Conservation (phyloP, 1,140 invertebrate genomes). For the Caenorhabditis remanei region DNA sequence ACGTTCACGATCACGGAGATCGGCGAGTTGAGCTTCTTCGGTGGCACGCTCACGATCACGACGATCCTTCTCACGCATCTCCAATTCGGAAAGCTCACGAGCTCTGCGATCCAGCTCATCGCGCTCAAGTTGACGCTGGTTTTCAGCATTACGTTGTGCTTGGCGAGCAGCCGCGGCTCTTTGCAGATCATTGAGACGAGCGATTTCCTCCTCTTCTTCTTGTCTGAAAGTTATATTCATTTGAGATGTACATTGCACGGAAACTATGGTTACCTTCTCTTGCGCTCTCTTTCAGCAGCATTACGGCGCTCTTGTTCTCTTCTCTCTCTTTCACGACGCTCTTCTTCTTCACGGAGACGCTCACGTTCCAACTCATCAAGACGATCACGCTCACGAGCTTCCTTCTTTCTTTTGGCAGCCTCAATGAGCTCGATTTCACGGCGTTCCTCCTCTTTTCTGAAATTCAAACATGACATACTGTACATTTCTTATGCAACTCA, state of each 20-base stretch:
- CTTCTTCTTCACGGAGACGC: conserved; percentile 57
- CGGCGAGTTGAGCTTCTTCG: conserved; percentile 71
- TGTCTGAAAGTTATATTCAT: not conserved
- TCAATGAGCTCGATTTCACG: conserved; percentile 71
- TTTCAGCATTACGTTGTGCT: conserved; percentile 69
- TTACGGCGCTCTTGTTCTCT: conserved; percentile 70
- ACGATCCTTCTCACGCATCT: conserved; percentile 68
- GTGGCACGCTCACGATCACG: conserved; percentile 68
- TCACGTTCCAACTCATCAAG: conserved; percentile 59
- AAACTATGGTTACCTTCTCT: conserved; percentile 56
- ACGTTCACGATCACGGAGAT: conserved; percentile 73
- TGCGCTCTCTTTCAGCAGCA: conserved; percentile 66
- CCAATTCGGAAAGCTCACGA: conserved; percentile 69
- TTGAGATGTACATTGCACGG: conserved; percentile 56
- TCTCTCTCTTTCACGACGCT: conserved; percentile 65
- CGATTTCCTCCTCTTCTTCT: conserved; percentile 60
- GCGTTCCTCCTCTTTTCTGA: conserved; percentile 68
- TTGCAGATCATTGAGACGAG: conserved; percentile 66
- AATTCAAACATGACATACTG: not conserved
- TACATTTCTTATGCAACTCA: not conserved
- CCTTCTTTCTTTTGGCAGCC: conserved; percentile 64
- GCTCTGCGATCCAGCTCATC: conserved; percentile 71
- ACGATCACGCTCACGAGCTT: conserved; percentile 68
- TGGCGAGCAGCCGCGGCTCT: conserved; percentile 68
- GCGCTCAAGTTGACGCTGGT: conserved; percentile 63